Conservation (phyloP, 2,113 vertebrate species). For the Archocentrus centrarchus region DNA sequence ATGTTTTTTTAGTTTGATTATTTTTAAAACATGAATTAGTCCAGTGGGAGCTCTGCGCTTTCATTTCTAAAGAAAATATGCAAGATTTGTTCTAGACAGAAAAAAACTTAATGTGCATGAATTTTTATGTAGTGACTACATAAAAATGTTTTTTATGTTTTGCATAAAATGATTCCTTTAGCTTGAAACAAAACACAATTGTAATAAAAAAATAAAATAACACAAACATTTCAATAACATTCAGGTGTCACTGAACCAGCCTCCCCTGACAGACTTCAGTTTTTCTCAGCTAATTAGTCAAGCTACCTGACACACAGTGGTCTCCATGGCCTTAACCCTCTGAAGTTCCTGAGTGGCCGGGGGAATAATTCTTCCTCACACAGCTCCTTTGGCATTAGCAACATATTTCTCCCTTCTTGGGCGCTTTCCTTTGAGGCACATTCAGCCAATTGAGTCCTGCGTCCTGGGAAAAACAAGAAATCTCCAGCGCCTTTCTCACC, state of each 20-base stretch:
- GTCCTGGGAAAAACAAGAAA: conserved; percentile 53
- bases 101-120: too few relatives aligned
- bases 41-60: too few relatives aligned
- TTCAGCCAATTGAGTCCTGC: conserved; percentile 20
- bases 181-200: background rate
- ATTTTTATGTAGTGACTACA: too few relatives aligned
- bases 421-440: conserved; percentile 27
- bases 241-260: background rate
- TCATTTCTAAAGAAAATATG: too few relatives aligned
- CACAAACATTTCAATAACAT: background rate
- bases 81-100: too few relatives aligned
- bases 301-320: background rate
- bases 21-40: too few relatives aligned
- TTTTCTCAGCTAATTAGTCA: conserved; percentile 34
- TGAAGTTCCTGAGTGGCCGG: conserved; percentile 21
- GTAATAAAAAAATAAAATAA: background rate
- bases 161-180: too few relatives aligned
- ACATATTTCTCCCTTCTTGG: conserved; percentile 36
- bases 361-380: conserved; percentile 42
- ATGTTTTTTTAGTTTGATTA: too few relatives aligned
- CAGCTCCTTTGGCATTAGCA: conserved; percentile 33
- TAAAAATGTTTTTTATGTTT: too few relatives aligned
- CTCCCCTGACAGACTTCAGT: conserved; percentile 14
- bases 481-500: conserved; percentile 52
- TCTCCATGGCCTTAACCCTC: conserved; percentile 2